These are phyloP conservation scores for Psilopogon haemacephalus DNA, from an alignment of 2,113 vertebrate genomes.

Conservation along the genomic window DNA sequence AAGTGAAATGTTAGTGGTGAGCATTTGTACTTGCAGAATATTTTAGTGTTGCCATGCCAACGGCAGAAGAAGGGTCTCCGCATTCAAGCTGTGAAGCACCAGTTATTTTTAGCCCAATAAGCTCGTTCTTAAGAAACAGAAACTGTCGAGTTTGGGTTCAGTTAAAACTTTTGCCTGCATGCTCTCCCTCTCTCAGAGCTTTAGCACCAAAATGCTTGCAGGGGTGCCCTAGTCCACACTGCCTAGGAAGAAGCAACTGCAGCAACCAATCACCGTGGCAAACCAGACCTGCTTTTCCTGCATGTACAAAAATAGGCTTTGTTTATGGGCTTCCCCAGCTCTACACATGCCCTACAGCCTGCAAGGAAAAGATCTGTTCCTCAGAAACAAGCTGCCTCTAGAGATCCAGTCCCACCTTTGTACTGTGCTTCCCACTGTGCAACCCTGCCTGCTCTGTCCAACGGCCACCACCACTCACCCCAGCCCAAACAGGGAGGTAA, in stretches of 20 bases:
- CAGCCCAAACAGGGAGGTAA: neutral
- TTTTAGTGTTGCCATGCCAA: conserved; percentile 72
- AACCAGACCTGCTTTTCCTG: conserved; percentile 6
- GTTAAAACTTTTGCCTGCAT: neutral
- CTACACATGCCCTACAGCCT: neutral
- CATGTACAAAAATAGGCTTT: neutral
- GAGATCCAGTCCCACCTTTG: neutral
- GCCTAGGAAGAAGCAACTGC: neutral
- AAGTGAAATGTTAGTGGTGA: conserved; percentile 44
- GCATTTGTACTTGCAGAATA: conserved; percentile 61
- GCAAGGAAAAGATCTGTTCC: neutral
- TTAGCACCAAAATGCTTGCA: neutral
- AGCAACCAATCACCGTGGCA: neutral
- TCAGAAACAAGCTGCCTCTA: neutral
- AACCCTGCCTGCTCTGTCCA: neutral
- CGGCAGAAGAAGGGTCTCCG: conserved; percentile 47
- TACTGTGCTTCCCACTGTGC: neutral
- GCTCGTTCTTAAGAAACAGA: conserved; percentile 39
- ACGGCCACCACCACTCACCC: neutral
- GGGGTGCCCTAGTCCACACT: neutral
- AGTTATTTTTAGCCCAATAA: conserved; percentile 72
- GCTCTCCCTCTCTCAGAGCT: neutral
- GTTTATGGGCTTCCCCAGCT: neutral
- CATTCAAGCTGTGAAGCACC: conserved; percentile 55
- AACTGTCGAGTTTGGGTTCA: conserved; percentile 31